A percentile compares a stretch with the other conserved stretches of the same genome.
phyloP scores from a whole-genome alignment of 2,888 invertebrate species.

The Morpho helenor region DNA sequence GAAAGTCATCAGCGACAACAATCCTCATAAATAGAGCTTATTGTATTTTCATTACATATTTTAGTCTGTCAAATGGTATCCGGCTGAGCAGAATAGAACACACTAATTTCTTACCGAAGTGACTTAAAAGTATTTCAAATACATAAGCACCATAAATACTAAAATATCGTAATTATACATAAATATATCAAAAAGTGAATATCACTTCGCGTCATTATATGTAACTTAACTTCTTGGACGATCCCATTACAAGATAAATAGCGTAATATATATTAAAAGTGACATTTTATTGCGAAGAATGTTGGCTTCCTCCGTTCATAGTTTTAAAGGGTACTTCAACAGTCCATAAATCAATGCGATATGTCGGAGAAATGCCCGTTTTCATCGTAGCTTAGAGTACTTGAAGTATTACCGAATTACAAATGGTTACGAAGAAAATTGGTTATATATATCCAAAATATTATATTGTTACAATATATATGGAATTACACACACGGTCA shows the following conservation, averaged over 20 bases:
- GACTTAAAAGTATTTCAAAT: not conserved
- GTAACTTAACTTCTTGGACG: not conserved
- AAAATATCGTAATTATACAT: not conserved
- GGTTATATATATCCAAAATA: conserved; percentile 2
- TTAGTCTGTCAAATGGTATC: no score
- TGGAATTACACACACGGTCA: no score
- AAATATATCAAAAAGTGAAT: not conserved
- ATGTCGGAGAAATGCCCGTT: conserved; percentile 64
- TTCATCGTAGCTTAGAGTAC: conserved; percentile 61
- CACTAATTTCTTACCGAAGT: no score
- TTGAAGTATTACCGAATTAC: conserved; percentile 70
- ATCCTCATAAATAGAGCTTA: no score
- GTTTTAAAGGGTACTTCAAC: conserved; percentile 70
- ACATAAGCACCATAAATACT: not conserved
- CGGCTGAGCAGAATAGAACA: no score
- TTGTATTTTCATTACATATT: no score
- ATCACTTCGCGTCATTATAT: not conserved
- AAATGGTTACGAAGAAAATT: conserved; percentile 47
- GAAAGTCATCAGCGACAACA: no score
- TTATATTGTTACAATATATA: no score
- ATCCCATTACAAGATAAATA: conserved; percentile 8
- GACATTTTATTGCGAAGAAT: conserved; percentile 35
- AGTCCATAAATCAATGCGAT: conserved; percentile 73
- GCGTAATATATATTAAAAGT: conserved; percentile 16
- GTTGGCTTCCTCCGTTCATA: conserved; percentile 54